Base-by-base conservation (phyloP, 2,888 invertebrate genomes). In the Drosophila maculinotata region DNA sequence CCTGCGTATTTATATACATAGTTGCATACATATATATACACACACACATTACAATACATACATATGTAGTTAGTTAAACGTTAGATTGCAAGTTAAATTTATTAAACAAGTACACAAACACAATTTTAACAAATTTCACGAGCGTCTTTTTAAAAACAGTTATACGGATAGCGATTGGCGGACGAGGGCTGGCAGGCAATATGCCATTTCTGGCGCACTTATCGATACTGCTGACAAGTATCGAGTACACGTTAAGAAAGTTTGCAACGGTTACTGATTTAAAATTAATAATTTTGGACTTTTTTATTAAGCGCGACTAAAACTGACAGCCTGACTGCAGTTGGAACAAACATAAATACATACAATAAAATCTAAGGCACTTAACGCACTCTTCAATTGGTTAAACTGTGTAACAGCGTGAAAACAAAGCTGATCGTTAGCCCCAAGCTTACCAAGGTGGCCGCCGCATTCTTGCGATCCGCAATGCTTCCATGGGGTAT, bases 401-500 rank as follows among this genome's bases (percentile, higher is more conserved):
- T 49, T 45, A 81, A 14, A 20, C 58, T 58, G 17, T 51, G 57
- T 25, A 76, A 59, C 8, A 81, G 35, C 51, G 64, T 63, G 20
- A 49, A 76, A 31, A 71, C 25, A 44, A 60, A 51, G 26, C 28
- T 54, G 30, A 42, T 1, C 10, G 53, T 59, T 20, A 69, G 48
- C 48, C 73, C 70, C 44, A 83, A 25, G 15, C 68, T 68, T 7
- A 69, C 38, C 17, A 76, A 12, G 7, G 57, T 54, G 5, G 60
- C 53, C 3, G 74, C 65, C 1, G 47, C 63, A 36, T 78, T 84
- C 53, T 89, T 90, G 3, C 79, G 86, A 66, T 89, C 87, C 10
- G 83, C 88, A 33, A 81, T 60, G n/a, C 79, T 83, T 20, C 91
- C 90, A 78, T 91, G 90, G 6, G 91, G 89, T 54, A 91, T 91